Percentiles rank a stretch among this genome's conserved stretches.
Conservation (phyloP, 2,888 invertebrate species). For the Heliconius sara region DNA sequence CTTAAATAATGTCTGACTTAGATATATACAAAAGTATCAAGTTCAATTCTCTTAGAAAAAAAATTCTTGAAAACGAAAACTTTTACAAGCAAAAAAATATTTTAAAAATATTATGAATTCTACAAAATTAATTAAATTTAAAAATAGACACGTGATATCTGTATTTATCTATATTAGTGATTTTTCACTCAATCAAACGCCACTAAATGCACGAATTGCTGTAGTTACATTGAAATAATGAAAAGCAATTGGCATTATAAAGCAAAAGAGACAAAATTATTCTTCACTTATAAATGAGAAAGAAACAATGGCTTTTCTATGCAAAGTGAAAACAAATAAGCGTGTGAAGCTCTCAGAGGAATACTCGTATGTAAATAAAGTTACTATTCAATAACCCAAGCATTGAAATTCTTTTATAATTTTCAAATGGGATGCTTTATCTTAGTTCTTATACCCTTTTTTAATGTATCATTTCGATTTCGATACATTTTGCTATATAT, state of each 20-base stretch:
- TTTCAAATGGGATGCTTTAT: constrained; percentile 7
- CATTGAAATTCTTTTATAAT: constrained; percentile 13
- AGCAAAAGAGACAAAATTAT: constrained; percentile 10
- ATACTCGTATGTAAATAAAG: constrained; percentile 15
- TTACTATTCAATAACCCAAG: constrained; percentile 23
- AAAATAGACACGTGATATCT: no score
- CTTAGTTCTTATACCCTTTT: background rate
- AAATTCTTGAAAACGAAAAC: no score
- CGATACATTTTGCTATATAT: no score
- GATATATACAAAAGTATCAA: background rate
- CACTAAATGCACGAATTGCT: no score
- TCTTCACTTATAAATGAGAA: constrained; percentile 19
- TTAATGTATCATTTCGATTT: no score
- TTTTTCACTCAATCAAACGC: no score
- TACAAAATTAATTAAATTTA: no score
- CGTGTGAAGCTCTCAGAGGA: constrained; percentile 16
- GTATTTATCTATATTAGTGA: no score
- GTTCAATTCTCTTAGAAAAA: background rate
- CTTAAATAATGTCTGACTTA: background rate
- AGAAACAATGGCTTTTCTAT: constrained; percentile 31
- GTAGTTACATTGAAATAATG: background rate
- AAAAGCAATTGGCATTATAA: constrained; percentile 18
- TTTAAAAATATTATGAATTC: no score
- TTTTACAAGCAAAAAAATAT: no score
- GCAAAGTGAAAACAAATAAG: constrained; percentile 31